Conservation (phyloP, 2,888 invertebrate species). For the Lasiommata megera region DNA sequence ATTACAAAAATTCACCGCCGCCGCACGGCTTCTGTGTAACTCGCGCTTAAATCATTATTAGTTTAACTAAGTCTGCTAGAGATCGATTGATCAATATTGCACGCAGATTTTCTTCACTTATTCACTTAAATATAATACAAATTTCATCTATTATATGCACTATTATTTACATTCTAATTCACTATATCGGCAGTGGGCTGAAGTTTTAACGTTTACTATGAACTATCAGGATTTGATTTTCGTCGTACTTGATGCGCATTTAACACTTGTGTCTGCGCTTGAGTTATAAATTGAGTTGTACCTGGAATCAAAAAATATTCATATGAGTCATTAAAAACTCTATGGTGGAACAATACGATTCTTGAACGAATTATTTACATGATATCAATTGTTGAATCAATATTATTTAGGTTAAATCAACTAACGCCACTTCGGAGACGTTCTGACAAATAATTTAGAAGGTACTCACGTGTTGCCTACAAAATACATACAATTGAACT, state of each 20-base stretch:
- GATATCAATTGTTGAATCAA: too few relatives aligned
- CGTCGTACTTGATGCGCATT: constrained; percentile 70
- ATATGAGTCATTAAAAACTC: too few relatives aligned
- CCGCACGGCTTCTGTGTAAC: neutral
- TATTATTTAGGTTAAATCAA: too few relatives aligned
- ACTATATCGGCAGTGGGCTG: constrained; percentile 50
- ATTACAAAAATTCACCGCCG: neutral
- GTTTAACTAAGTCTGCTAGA: constrained; percentile 33
- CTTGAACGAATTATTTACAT: too few relatives aligned
- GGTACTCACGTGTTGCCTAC: too few relatives aligned
- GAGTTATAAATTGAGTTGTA: constrained; percentile 68
- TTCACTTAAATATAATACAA: constrained; percentile 37
- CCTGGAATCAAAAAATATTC: constrained; percentile 47
- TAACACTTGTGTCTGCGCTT: constrained; percentile 65
- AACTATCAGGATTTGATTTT: constrained; percentile 77
- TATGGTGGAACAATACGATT: too few relatives aligned
- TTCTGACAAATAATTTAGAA: too few relatives aligned
- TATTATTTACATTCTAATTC: constrained; percentile 50
- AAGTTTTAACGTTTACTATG: constrained; percentile 54
- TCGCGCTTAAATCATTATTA: neutral
- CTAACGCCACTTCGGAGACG: too few relatives aligned
- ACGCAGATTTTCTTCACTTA: constrained; percentile 41
- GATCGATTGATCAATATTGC: constrained; percentile 40
- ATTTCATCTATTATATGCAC: constrained; percentile 50
- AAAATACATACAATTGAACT: too few relatives aligned